Base-by-base conservation (phyloP, 2,888 invertebrate genomes). In the Lasioglossum figueresi region DNA sequence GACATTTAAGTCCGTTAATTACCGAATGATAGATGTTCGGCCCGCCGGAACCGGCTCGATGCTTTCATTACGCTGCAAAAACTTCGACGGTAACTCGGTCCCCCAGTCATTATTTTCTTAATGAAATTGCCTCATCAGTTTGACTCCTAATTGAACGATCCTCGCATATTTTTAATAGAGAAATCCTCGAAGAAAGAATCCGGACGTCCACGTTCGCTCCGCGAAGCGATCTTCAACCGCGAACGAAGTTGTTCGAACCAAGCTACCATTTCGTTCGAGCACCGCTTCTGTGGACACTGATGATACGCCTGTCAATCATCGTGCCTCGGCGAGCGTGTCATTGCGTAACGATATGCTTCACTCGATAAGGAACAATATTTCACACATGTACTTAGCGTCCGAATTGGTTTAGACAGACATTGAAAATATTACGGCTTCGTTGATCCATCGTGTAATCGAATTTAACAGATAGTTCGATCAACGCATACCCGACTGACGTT, bases 31-130 rank as follows among this genome's bases (percentile, higher is more conserved):
- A 68, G 37, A 68, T 68, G 68, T 37, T 68, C 37, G 23, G 4
- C n/a, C 37, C n/a, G 10, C 12, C 10, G 68, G 23, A 68, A 12
- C 23, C 0, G 23, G 40, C 43, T 14, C 45, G 59, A 66, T 66
- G 76, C 34, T 76, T 52, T 68, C 68, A 52, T 48, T 52, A 34
- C 52, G 37, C 23, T 37, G 66, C 52, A 68, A 34, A 68, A 52
- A 70, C 48, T 52, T 68, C 0, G 68, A 68, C 34, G 19, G 23
- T 12, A 34, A 27, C 76, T 68, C 68, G 66, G 45, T 52, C 68
- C 34, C 4, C 16, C 37, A 27, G 34, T 68, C 76, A 48, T 40
- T 40, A 63, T 68, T 77, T 40, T 14, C 37, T 52, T 37, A 31
- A 27, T 8, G 37, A 77, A 68, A 40, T 68, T 68, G 68, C 37